A percentile compares a stretch with the other conserved stretches of the same genome.
Conservation (phyloP, 2,113 vertebrate species). For the Gavia stellata region DNA sequence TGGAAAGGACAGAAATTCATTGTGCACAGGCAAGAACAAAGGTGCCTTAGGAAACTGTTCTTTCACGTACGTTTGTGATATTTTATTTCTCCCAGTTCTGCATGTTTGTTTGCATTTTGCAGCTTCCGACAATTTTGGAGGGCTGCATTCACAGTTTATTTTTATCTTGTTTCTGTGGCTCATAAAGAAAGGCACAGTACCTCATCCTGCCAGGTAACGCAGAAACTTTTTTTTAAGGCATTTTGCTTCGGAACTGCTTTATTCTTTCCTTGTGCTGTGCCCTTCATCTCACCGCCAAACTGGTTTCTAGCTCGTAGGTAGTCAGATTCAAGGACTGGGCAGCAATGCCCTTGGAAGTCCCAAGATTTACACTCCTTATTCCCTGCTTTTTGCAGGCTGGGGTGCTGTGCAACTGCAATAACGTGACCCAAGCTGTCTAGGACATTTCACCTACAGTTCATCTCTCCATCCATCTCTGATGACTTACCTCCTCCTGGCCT, state of each 20-base stretch:
- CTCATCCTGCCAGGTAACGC: not conserved
- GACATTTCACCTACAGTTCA: not conserved
- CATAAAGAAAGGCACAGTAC: not conserved
- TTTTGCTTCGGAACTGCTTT: not conserved
- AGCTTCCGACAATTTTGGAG: not conserved
- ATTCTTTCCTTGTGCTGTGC: not conserved
- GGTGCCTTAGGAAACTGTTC: not conserved
- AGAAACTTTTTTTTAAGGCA: not conserved
- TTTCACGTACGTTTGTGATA: not conserved
- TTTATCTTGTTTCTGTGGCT: not conserved
- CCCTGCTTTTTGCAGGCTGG: not conserved
- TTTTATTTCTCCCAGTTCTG: not conserved
- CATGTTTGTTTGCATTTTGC: not conserved
- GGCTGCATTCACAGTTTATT: not conserved
- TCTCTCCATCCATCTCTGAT: not conserved
- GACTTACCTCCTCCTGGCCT: not conserved
- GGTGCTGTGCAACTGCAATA: not conserved
- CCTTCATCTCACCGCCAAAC: not conserved
- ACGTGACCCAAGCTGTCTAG: not conserved
- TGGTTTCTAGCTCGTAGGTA: not conserved
- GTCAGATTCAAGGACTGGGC: not conserved
- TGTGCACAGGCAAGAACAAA: not conserved
- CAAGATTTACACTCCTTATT: not conserved
- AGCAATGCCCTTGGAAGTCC: not conserved
- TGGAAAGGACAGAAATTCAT: not conserved